Evolutionary conservation across 2,888 invertebrate genomes (phyloP).

Genomic region (Drosophila neutralis): DNA sequence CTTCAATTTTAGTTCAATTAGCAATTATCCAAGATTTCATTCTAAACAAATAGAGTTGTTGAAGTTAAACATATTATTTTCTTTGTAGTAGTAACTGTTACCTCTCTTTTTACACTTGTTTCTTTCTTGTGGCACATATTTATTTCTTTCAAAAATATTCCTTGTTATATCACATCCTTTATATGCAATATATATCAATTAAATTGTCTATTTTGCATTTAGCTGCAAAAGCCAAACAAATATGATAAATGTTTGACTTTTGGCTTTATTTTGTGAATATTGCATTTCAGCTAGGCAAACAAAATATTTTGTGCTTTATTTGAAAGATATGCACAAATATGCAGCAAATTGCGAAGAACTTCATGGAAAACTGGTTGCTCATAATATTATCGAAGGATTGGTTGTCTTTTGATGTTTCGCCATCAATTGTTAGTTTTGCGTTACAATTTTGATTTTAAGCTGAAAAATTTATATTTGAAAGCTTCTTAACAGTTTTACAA

Average conservation of each 20-base stretch:
- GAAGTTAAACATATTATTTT: neutral
- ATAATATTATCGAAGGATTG: neutral
- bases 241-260: slow-evolving; percentile 4
- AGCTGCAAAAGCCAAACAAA: slow-evolving; percentile 2
- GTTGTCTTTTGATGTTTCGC: neutral
- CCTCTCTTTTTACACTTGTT: neutral
- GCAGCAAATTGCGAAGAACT: neutral
- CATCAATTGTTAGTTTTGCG: neutral
- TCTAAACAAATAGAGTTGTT: neutral
- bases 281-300: slow-evolving; percentile 7
- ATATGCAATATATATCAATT: neutral
- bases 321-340: neutral
- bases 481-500: neutral
- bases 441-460: neutral
- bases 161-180: neutral
- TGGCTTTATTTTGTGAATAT: neutral
- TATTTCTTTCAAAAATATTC: neutral
- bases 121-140: neutral
- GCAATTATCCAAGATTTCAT: neutral
- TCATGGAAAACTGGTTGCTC: neutral
- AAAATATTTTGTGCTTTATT: neutral
- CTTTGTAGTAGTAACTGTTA: neutral
- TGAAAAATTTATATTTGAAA: neutral
- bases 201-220: slow-evolving; percentile 6
- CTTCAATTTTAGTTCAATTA: neutral